Base-by-base conservation (phyloP, 2,797 vertebrate species). In the Eulemur mongoz region DNA sequence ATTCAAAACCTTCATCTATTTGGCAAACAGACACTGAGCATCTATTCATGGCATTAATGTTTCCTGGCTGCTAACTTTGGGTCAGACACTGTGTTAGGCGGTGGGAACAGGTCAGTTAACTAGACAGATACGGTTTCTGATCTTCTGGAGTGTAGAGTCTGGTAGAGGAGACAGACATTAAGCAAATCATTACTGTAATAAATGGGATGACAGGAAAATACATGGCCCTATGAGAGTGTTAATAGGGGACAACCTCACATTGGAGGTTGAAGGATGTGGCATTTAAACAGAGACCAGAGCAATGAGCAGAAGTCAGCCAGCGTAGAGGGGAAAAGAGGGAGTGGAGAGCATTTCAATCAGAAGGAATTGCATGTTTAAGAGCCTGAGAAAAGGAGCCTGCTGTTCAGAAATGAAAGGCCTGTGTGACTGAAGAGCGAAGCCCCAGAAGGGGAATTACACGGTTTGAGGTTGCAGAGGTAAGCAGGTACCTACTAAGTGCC, bases 141-240 rank as follows among this genome's bases (percentile, higher is more conserved):
- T 91, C 82, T 95, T 92, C 50, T 54, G 45, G 63, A 87, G 48
- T 75, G 30, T 81, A 38, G 6, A 63, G 14, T 83, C 78, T 89
- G 79, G 83, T 76, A 87, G 79, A 96, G 75, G 89, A 94, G 83
- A 89, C 54, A 96, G 91, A 83, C 91, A 93, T 95, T 96, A 94
- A 89, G 76, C 83, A 95, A 95, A 91, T 87, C 45, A 67, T 94
- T 86, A 59, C 82, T 76, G 40, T 95, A 95, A 93, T 95, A 94
- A 97, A 87, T 69, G 65, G 35, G 22, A 91, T 94, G 95, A 84
- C 87, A 88, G 91, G 86, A 89, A 92, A 97, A 94, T 92, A 32
- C 80, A 89, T 78, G 80, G 72, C 38, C 70, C 25, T 78, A 27
- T 69, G 79, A 92, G 81, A 89, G 70, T 40, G 52, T 89, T 96